Evolutionary conservation across 2,113 vertebrate species (phyloP).

Genomic region (Ibidorhyncha struthersii): DNA sequence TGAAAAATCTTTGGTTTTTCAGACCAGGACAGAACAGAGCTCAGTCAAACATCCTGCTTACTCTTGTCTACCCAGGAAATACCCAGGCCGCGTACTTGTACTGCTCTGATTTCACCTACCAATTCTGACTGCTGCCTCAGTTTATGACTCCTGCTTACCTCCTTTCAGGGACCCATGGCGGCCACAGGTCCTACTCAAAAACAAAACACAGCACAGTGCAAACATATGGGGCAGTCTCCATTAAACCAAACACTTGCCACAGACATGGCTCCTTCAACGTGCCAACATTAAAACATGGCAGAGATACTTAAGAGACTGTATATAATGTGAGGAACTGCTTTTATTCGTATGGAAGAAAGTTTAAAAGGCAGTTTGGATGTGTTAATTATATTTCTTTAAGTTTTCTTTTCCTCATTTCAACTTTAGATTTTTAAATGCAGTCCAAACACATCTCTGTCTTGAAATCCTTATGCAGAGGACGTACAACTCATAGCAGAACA

Average conservation of each 20-base stretch:
- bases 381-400: neutral
- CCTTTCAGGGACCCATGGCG: neutral
- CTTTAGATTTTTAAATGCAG: neutral
- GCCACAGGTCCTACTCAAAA: rapidly evolving
- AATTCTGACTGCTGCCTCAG: neutral
- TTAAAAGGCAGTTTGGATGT: neutral
- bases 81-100: rapidly evolving
- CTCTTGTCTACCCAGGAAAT: neutral
- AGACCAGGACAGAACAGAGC: neutral
- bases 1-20: neutral
- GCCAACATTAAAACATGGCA: rapidly evolving
- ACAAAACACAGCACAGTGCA: neutral
- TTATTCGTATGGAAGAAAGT: neutral
- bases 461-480: neutral
- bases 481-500: neutral
- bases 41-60: neutral
- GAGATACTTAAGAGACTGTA: neutral
- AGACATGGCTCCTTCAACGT: neutral
- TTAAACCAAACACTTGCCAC: neutral
- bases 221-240: neutral
- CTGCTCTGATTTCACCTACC: neutral
- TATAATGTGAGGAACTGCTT: neutral
- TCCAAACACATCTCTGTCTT: neutral
- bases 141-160: neutral
- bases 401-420: neutral